phyloP scores from a whole-genome alignment of 2,113 vertebrate genomes.

The Copsychus sechellarum region DNA sequence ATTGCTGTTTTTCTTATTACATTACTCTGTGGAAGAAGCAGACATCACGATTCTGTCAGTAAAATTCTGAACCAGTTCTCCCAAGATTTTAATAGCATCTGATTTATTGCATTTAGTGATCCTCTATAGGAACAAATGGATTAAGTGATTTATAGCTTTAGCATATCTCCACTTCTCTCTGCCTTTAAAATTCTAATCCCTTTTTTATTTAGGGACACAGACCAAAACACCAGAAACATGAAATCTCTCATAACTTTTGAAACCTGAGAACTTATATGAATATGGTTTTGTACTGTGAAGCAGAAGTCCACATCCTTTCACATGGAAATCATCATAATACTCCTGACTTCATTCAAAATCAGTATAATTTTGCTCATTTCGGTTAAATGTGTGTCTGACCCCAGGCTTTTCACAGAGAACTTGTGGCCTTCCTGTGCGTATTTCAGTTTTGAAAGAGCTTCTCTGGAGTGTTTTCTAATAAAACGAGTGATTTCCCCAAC shows the following conservation, averaged over 20 bases:
- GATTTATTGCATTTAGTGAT: conserved; percentile 16
- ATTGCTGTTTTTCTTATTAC: background rate
- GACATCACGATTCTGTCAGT: background rate
- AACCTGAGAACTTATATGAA: background rate
- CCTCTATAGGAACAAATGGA: background rate
- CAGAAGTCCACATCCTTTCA: background rate
- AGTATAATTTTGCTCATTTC: background rate
- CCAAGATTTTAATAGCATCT: background rate
- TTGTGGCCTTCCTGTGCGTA: background rate
- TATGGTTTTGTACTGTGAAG: background rate
- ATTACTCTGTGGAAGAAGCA: background rate
- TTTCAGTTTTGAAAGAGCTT: background rate
- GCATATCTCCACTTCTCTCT: background rate
- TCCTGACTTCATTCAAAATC: background rate
- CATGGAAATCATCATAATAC: background rate
- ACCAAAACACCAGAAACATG: background rate
- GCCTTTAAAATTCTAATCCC: background rate
- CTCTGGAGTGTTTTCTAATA: background rate
- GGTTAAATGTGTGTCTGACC: background rate
- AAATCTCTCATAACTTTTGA: background rate
- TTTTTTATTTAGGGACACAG: background rate
- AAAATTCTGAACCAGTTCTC: background rate
- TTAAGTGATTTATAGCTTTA: background rate
- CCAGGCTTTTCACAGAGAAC: background rate
- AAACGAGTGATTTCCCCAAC: background rate